phyloP scores from a whole-genome alignment of 2,888 invertebrate species.

The Eristalinus aeneus region DNA sequence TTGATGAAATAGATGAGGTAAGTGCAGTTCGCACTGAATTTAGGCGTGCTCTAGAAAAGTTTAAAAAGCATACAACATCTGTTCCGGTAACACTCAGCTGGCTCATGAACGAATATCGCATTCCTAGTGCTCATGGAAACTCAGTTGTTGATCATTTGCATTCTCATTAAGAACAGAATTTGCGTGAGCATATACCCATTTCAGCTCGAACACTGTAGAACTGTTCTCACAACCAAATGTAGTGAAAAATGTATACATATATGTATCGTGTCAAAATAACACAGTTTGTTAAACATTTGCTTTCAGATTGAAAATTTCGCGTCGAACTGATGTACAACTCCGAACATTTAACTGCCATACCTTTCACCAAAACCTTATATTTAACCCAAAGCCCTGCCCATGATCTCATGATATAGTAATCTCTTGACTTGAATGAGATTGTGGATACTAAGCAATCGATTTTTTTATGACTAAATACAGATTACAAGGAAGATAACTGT shows the following conservation, averaged over 20 bases:
- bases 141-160: not conserved
- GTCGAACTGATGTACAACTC: slow-evolving; percentile 17
- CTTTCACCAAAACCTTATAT: slow-evolving; percentile 2
- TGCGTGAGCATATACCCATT: not conserved
- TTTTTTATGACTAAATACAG: slow-evolving; percentile 40
- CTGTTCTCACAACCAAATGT: not conserved
- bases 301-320: not conserved
- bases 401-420: not conserved
- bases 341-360: slow-evolving; percentile 35
- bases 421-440: not conserved
- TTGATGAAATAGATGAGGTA: slow-evolving; percentile 73
- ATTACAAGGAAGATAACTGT: slow-evolving; percentile 53
- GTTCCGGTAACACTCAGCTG: not conserved
- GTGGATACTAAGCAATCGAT: not conserved
- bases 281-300: slow-evolving; percentile 6
- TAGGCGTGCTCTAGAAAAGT: not conserved
- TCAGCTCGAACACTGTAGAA: not conserved
- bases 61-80: not conserved
- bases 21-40: not conserved
- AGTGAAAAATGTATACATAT: not conserved
- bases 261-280: not conserved
- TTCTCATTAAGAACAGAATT: not conserved
- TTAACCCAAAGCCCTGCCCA: not conserved
- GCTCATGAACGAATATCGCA: not conserved
- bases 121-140: not conserved